Conservation (phyloP, 2,888 invertebrate genomes). For the Orthosia incerta region DNA sequence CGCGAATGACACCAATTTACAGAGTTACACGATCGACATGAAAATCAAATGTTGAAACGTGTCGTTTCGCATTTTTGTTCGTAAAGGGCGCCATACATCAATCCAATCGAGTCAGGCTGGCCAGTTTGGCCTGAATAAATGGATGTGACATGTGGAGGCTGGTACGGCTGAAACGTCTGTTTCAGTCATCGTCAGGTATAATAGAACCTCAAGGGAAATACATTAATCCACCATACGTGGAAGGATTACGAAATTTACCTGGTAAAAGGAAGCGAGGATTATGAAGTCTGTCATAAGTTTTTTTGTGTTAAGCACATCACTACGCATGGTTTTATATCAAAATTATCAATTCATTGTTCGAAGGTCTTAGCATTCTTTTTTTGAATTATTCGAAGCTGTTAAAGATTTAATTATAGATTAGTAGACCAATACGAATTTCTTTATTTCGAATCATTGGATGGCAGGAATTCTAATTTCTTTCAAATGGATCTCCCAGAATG, state of each 20-base stretch:
- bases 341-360: neutral
- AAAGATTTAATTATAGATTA: conserved; percentile 1
- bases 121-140: neutral
- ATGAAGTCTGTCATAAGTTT: neutral
- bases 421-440: conserved; percentile 6
- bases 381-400: neutral
- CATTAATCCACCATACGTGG: neutral
- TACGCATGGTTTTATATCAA: neutral
- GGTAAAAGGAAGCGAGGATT: neutral
- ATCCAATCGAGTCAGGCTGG: conserved; percentile 3
- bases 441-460: conserved; percentile 4
- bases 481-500: neutral
- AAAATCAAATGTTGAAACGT: conserved; percentile 46
- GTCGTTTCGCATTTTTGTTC: conserved; percentile 23
- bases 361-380: neutral
- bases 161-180: neutral
- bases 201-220: neutral
- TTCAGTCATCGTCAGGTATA: neutral
- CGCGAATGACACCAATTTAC: conserved; percentile 52
- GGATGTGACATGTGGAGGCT: neutral
- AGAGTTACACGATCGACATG: conserved; percentile 43
- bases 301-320: too few species aligned
- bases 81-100: neutral
- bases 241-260: neutral
- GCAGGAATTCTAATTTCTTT: conserved; percentile 26